phyloP scores from a whole-genome alignment of 2,797 vertebrate genomes.

The Esox masquinongy region DNA sequence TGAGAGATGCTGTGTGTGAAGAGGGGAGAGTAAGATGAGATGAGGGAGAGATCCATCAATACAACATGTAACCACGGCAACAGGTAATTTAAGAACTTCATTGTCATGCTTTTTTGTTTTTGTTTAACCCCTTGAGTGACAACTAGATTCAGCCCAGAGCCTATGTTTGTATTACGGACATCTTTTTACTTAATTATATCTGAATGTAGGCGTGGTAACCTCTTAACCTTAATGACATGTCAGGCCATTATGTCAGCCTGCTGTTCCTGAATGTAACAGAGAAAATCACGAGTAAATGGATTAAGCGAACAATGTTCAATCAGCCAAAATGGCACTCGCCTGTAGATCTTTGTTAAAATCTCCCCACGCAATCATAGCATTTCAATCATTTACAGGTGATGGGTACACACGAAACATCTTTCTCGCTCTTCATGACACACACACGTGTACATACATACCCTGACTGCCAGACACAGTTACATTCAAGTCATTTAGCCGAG shows the following conservation, averaged over 20 bases:
- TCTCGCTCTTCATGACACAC: background rate
- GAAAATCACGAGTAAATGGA: slow-evolving; percentile 32
- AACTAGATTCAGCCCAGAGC: background rate
- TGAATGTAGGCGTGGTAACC: slow-evolving; percentile 39
- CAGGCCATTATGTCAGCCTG: slow-evolving; percentile 44
- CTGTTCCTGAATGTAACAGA: slow-evolving; percentile 51
- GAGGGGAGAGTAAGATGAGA: slow-evolving; percentile 62
- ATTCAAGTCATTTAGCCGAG: background rate
- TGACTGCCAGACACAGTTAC: background rate
- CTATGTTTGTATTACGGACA: slow-evolving; percentile 30
- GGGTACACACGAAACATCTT: background rate
- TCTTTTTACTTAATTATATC: slow-evolving; percentile 30
- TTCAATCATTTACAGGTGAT: slow-evolving; percentile 13
- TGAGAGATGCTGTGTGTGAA: background rate
- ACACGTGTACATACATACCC: slow-evolving; percentile 10
- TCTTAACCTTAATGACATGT: slow-evolving; percentile 49
- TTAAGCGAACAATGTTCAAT: slow-evolving; percentile 61
- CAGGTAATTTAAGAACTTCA: slow-evolving; percentile 67
- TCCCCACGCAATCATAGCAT: slow-evolving; percentile 34
- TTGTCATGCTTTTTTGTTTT: slow-evolving; percentile 49
- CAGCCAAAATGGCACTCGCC: slow-evolving; percentile 44
- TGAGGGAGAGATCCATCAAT: slow-evolving; percentile 68
- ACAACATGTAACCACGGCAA: slow-evolving; percentile 72
- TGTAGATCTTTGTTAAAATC: slow-evolving; percentile 32
- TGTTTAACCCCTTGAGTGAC: background rate